These are phyloP conservation scores for Diploscapter pachys DNA, from an alignment of 1,140 invertebrate genomes.

Conservation along the genomic window DNA sequence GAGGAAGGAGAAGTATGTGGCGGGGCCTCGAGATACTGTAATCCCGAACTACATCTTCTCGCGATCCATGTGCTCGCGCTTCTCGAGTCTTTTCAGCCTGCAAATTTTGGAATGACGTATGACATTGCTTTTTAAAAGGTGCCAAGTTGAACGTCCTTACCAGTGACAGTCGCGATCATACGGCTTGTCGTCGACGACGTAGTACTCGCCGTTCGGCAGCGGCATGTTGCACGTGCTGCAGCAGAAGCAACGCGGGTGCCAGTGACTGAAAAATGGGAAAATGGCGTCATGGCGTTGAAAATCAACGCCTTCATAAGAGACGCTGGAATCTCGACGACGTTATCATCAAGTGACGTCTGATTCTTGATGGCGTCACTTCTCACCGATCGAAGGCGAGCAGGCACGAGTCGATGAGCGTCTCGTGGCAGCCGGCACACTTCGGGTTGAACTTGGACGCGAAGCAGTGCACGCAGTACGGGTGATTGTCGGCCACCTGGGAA, in stretches of 20 bases:
- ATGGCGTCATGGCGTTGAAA: no score
- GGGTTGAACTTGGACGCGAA: slow-evolving; percentile 53
- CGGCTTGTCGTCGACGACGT: slow-evolving; percentile 63
- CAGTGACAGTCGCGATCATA: slow-evolving; percentile 59
- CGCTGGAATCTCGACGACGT: no score
- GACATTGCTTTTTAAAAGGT: no score
- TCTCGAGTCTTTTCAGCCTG: slow-evolving; percentile 44
- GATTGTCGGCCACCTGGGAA: slow-evolving; percentile 46
- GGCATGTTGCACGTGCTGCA: slow-evolving; percentile 77
- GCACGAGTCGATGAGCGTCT: slow-evolving; percentile 64
- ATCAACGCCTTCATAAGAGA: no score
- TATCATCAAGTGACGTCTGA: no score
- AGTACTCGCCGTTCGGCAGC: slow-evolving; percentile 63
- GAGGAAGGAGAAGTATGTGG: no score
- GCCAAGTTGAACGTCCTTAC: neutral
- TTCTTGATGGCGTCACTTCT: no score
- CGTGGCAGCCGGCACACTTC: slow-evolving; percentile 52
- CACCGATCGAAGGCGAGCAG: slow-evolving; percentile 83
- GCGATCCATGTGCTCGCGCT: slow-evolving; percentile 36
- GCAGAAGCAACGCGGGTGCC: slow-evolving; percentile 92
- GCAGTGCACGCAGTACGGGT: slow-evolving; percentile 50
- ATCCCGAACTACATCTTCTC: neutral
- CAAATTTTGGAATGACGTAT: no score
- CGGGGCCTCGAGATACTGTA: no score
- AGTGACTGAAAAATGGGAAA: slow-evolving; percentile 67